These are phyloP conservation scores for Athene noctua DNA, from an alignment of 2,113 vertebrate species.

Conservation along the genomic window DNA sequence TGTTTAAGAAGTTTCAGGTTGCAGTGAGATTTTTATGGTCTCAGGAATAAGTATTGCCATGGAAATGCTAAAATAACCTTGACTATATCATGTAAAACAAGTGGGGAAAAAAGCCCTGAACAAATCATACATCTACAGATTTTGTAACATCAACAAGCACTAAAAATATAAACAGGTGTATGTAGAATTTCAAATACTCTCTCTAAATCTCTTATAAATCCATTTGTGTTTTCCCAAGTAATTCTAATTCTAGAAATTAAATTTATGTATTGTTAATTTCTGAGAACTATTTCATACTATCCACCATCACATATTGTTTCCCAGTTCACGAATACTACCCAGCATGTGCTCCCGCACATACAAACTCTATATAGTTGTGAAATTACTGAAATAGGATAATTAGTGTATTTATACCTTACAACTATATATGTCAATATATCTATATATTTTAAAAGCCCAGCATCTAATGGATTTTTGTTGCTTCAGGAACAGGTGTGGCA, in stretches of 20 bases:
- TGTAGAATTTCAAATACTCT: background rate
- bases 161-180: constrained; percentile 13
- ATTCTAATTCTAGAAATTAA: constrained; percentile 11
- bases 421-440: constrained; percentile 52
- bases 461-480: constrained; percentile 78
- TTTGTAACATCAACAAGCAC: constrained; percentile 14
- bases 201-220: background rate
- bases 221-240: constrained; percentile 6
- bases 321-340: background rate
- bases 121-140: constrained; percentile 30
- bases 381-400: constrained; percentile 10
- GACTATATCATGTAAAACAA: constrained; percentile 17
- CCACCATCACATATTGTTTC: background rate
- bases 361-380: background rate
- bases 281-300: constrained; percentile 25
- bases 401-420: constrained; percentile 40
- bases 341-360: background rate
- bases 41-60: constrained; percentile 36
- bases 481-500: constrained; percentile 83
- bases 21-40: constrained; percentile 19
- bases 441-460: constrained; percentile 58
- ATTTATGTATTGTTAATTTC: constrained; percentile 13
- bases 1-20: constrained; percentile 14
- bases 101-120: background rate
- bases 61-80: constrained; percentile 41